Evolutionary conservation across 1,140 invertebrate species (phyloP), one percentile per base, ranked within the genome.

Genomic region (Lycorma delicatula): DNA sequence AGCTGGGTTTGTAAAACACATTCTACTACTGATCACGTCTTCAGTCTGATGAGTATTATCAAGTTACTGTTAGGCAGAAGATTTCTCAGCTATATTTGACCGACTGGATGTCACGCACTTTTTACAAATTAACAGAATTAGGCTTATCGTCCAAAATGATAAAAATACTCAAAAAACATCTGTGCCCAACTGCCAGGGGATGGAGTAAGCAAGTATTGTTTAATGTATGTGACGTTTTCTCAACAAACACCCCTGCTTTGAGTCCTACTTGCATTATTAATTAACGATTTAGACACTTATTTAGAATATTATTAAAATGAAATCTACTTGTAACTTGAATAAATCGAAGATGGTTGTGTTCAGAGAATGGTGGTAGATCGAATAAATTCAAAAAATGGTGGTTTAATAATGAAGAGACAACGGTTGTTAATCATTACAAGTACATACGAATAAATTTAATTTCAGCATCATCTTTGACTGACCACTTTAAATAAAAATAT

Each of bases 1-100:
- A 56, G 62, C 62, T 13, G 67, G 64, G 9, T 68, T 67, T 9
- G 64, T 11, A 63, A 60, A 18, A 28, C 49, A 0, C 36, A 65
- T 54, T n/a, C 58, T 6, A 63, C 60, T 44, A 56, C 60, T 2
- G 59, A 65, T 20, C 53, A 61, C 20, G 60, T 67, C 11, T 65
- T 62, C 51, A 51, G 18, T 13, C 47, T 65, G 0, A 58, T 48
- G 23, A n/a, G n/a, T n/a, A n/a, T n/a, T n/a, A n/a, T n/a, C n/a
- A n/a, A n/a, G n/a, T n/a, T n/a, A n/a, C n/a, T n/a, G n/a, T n/a
- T n/a, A n/a, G n/a, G n/a, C n/a, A n/a, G n/a, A n/a, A n/a, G n/a
- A n/a, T n/a, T n/a, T n/a, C n/a, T n/a, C n/a, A n/a, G n/a, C n/a
- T n/a, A n/a, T n/a, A n/a, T n/a, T n/a, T n/a, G n/a, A n/a, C n/a